Evolutionary conservation across 2,797 vertebrate genomes (phyloP).

Genomic region (Poecilia gillii): DNA sequence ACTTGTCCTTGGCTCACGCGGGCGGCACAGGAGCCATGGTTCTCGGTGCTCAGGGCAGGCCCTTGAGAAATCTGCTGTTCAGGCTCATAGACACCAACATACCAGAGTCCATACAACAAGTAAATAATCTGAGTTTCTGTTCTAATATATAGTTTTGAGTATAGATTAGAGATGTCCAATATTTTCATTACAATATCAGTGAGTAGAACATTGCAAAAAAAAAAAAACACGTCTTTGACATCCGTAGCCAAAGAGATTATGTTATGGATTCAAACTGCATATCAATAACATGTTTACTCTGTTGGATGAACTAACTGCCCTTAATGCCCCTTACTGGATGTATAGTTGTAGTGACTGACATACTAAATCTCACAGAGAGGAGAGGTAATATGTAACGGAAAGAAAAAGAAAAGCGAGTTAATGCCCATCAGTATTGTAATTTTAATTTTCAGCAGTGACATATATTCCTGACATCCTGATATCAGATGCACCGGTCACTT

Average conservation of each 20-base stretch:
- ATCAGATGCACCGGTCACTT: neutral
- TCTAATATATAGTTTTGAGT: neutral
- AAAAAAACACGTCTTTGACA: neutral
- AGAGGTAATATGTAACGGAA: neutral
- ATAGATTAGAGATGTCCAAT: neutral
- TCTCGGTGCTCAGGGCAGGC: slow-evolving; percentile 82
- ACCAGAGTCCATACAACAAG: slow-evolving; percentile 86
- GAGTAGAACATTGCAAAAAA: neutral
- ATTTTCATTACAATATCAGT: neutral
- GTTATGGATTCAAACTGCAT: neutral
- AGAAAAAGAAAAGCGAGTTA: neutral
- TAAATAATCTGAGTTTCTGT: slow-evolving; percentile 36
- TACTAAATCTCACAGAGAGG: neutral
- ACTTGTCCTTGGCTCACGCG: slow-evolving; percentile 86
- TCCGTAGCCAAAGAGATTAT: neutral
- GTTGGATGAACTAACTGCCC: neutral
- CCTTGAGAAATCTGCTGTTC: slow-evolving; percentile 85
- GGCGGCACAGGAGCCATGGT: slow-evolving; percentile 84
- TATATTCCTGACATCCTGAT: neutral
- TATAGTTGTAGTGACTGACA: neutral
- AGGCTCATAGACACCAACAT: slow-evolving; percentile 85
- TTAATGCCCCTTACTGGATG: neutral
- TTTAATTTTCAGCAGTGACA: neutral
- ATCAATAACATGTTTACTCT: neutral
- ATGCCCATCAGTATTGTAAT: neutral